A percentile compares a stretch with the other conserved stretches of the same genome.
phyloP scores from a whole-genome alignment of 2,888 invertebrate species.

The Eupithecia vulgata region DNA sequence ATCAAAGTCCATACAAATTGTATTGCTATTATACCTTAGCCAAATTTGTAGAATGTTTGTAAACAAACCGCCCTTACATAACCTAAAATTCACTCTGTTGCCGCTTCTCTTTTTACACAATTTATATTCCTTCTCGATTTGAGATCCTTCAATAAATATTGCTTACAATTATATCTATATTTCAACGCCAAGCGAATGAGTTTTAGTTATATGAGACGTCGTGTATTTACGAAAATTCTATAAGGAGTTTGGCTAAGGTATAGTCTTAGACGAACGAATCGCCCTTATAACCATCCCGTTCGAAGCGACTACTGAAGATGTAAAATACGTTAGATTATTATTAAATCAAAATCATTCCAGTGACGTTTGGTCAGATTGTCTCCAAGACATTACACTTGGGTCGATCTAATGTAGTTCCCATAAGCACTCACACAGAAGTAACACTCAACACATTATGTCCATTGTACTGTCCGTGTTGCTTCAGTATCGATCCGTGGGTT shows the following conservation, averaged over 20 bases:
- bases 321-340: neutral
- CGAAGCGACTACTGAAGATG: neutral
- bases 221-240: too few species aligned
- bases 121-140: too few species aligned
- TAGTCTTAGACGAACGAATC: neutral
- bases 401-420: neutral
- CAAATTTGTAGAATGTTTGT: too few species aligned
- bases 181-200: too few species aligned
- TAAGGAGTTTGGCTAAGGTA: too few species aligned
- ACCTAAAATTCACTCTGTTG: too few species aligned
- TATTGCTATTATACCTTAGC: neutral
- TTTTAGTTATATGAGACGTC: too few species aligned
- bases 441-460: conserved; percentile 33
- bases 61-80: too few species aligned
- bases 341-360: too few species aligned
- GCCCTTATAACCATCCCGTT: neutral
- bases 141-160: too few species aligned
- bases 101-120: too few species aligned
- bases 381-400: neutral
- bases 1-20: neutral
- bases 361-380: neutral
- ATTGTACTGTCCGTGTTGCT: conserved; percentile 40
- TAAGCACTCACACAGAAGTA: conserved; percentile 11
- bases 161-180: too few species aligned
- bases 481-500: conserved; percentile 68